A percentile compares a stretch with the other conserved stretches of the same genome.
Conservation (phyloP, 1,140 invertebrate species). For the Pseudomyrmex gracilis region DNA sequence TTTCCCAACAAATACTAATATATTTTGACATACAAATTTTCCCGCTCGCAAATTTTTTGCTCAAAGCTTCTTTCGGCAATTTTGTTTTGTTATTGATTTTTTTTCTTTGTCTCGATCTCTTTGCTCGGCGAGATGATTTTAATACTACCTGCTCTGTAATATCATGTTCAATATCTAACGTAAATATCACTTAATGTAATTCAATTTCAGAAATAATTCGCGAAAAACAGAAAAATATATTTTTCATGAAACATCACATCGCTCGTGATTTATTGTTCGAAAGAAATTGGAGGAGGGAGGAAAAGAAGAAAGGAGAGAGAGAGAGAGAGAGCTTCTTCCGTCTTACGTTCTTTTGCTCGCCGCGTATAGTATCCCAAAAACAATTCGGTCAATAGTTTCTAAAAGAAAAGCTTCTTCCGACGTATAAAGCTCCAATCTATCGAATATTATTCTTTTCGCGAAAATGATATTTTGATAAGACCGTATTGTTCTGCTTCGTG, state of each 20-base stretch:
- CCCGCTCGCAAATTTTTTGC: constrained; percentile 12
- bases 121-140: background rate
- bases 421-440: constrained; percentile 36
- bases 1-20: background rate
- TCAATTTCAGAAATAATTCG: constrained; percentile 6
- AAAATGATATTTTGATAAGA: constrained; percentile 55
- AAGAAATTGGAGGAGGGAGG: background rate
- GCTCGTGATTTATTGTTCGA: constrained; percentile 40
- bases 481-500: constrained; percentile 21
- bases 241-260: constrained; percentile 4
- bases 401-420: constrained; percentile 44
- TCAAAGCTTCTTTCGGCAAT: background rate
- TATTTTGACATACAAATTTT: constrained; percentile 10
- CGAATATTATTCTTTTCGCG: constrained; percentile 51
- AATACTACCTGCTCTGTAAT: background rate
- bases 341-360: constrained; percentile 13
- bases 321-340: background rate
- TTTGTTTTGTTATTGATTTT: too few relatives aligned
- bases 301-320: too few relatives aligned
- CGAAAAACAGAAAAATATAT: constrained; percentile 15
- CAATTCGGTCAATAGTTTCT: constrained; percentile 40
- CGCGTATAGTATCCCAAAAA: constrained; percentile 34
- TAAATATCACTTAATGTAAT: background rate
- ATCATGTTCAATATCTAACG: constrained; percentile 10
- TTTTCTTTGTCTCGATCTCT: background rate